Conservation (phyloP, 2,888 invertebrate species). For the Chalcis sispes region DNA sequence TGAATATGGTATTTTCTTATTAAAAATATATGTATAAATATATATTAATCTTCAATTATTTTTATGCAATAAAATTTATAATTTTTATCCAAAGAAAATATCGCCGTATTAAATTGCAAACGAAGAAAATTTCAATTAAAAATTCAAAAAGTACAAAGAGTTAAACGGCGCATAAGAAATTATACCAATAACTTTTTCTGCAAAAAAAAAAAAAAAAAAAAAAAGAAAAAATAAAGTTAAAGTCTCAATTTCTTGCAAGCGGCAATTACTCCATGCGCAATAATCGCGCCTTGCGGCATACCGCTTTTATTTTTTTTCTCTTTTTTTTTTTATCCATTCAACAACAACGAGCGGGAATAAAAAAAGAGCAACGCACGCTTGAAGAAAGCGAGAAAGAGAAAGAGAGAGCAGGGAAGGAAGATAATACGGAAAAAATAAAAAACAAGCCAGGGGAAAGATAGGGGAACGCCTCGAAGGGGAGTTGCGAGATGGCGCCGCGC, state of each 20-base stretch:
- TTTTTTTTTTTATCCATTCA: not conserved
- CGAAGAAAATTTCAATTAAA: no score
- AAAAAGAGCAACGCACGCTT: not conserved
- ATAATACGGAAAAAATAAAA: no score
- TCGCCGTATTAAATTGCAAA: not conserved
- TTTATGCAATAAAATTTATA: not conserved
- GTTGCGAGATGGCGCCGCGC: no score
- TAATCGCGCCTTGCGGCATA: not conserved
- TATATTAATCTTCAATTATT: not conserved
- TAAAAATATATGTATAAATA: not conserved
- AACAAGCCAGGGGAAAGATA: no score
- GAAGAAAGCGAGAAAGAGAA: not conserved
- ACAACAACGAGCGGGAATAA: not conserved
- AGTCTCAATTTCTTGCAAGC: not conserved
- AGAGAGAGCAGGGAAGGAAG: not conserved
- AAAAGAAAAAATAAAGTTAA: not conserved
- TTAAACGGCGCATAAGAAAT: no score
- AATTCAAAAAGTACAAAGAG: no score
- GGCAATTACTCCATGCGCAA: not conserved
- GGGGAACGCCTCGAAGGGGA: no score
- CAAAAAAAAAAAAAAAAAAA: not conserved
- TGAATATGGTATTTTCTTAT: slow-evolving; percentile 10
- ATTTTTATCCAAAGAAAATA: not conserved
- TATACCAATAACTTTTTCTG: not conserved
- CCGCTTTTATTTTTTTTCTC: no score